These are phyloP conservation scores for Anoplius nigerrimus DNA, from an alignment of 2,888 invertebrate genomes.

Conservation along the genomic window DNA sequence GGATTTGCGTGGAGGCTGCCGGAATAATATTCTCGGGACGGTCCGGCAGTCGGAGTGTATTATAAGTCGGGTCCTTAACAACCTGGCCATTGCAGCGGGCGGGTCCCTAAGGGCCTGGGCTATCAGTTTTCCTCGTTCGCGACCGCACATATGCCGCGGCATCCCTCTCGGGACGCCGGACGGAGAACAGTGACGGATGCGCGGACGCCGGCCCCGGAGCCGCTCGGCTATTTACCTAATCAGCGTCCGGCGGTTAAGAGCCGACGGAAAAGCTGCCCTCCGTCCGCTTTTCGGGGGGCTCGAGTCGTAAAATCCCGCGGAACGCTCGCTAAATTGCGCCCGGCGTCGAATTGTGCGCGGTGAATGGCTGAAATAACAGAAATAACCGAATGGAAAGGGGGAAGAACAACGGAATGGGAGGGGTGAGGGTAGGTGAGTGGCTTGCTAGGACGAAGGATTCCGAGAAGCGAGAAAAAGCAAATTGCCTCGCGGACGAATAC, in stretches of 20 bases:
- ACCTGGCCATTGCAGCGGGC: no score
- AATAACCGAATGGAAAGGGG: no score
- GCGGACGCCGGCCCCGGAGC: conserved; percentile 34
- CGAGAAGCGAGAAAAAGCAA: no score
- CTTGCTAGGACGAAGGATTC: no score
- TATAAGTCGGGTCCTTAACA: no score
- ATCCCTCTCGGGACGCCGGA: conserved; percentile 4
- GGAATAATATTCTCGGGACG: no score
- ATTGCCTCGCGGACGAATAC: no score
- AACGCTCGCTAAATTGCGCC: conserved; percentile 44
- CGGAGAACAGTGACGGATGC: conserved; percentile 45
- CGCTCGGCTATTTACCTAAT: conserved; percentile 61
- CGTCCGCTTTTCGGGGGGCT: conserved; percentile 29
- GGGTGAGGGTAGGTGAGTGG: not conserved
- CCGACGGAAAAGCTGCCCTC: conserved; percentile 40
- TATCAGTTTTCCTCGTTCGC: conserved; percentile 16
- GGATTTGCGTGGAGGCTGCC: no score
- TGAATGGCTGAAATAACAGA: no score
- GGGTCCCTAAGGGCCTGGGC: conserved; percentile 40
- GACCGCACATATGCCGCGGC: conserved; percentile 17
- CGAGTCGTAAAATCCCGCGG: conserved; percentile 56
- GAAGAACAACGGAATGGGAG: not conserved
- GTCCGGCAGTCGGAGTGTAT: no score
- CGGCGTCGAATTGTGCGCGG: not conserved
- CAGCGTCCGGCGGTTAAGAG: conserved; percentile 48